A percentile compares a stretch with the other conserved stretches of the same genome.
These are phyloP conservation scores for Anas platyrhynchos DNA, from an alignment of 2,113 vertebrate species.

Conservation along the genomic window DNA sequence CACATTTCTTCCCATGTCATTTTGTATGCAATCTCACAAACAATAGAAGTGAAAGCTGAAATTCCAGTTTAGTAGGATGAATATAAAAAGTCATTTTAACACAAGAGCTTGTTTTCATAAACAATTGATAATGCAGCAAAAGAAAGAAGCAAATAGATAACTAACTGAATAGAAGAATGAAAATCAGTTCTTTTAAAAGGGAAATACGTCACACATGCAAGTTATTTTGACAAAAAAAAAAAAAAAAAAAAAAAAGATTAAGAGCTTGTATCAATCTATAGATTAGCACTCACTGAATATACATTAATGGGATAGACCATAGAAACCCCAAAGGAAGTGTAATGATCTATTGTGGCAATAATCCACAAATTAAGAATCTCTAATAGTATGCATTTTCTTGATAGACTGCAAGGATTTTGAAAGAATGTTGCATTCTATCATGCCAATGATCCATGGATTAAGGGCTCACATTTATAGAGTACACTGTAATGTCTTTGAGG, in stretches of 20 bases:
- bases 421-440: constrained; percentile 12
- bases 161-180: neutral
- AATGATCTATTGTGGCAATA: constrained; percentile 39
- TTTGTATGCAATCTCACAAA: neutral
- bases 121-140: neutral
- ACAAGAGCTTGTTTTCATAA: neutral
- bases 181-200: neutral
- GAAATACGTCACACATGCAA: neutral
- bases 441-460: constrained; percentile 35
- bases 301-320: neutral
- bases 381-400: constrained; percentile 6
- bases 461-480: constrained; percentile 28
- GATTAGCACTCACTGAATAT: neutral
- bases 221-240: neutral
- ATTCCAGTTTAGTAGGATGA: neutral
- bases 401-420: constrained; percentile 22
- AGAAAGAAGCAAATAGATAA: neutral
- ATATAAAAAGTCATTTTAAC: neutral
- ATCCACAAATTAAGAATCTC: constrained; percentile 26
- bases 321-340: constrained; percentile 24
- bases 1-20: neutral
- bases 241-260: neutral
- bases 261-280: neutral
- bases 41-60: neutral
- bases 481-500: constrained; percentile 1